Evolutionary conservation across 2,113 vertebrate genomes (phyloP).

Genomic region (Colistium nudipinnis): DNA sequence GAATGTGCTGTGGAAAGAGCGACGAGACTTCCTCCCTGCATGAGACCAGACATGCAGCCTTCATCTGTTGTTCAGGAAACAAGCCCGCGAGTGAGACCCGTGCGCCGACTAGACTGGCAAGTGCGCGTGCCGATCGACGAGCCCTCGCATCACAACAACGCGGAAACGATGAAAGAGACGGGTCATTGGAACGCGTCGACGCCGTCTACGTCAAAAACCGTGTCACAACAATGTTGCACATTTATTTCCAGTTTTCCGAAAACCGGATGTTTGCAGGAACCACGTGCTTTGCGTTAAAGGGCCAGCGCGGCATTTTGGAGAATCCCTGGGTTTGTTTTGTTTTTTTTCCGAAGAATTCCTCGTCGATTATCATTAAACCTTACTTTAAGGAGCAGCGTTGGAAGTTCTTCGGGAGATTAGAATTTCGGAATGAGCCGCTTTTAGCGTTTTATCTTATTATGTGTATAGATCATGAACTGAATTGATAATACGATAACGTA

Average conservation of each 20-base stretch:
- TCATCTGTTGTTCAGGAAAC: constrained; percentile 60
- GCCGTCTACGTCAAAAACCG: constrained; percentile 14
- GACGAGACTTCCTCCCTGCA: constrained; percentile 81
- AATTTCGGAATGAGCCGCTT: too few species aligned
- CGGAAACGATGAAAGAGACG: neutral
- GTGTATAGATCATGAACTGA: too few species aligned
- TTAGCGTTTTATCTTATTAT: too few species aligned
- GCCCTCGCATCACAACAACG: constrained; percentile 8
- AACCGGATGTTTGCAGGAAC: constrained; percentile 72
- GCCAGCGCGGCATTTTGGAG: constrained; percentile 13
- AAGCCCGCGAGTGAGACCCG: neutral
- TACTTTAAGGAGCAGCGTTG: too few species aligned
- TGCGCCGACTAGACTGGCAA: too few species aligned
- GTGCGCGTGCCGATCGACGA: neutral
- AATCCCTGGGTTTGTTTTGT: neutral
- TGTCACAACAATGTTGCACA: constrained; percentile 28
- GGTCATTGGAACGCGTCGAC: neutral
- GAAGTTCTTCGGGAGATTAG: too few species aligned
- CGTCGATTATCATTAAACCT: too few species aligned
- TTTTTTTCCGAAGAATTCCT: too few species aligned
- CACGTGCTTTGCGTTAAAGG: constrained; percentile 74
- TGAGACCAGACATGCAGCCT: constrained; percentile 75
- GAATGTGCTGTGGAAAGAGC: constrained; percentile 75
- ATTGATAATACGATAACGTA: too few species aligned
- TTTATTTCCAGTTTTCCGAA: constrained; percentile 39